Percentiles rank a stretch among this genome's conserved stretches.
Evolutionary conservation across 2,888 invertebrate genomes (phyloP).

Genomic region (Caenorhabditis sp.): DNA sequence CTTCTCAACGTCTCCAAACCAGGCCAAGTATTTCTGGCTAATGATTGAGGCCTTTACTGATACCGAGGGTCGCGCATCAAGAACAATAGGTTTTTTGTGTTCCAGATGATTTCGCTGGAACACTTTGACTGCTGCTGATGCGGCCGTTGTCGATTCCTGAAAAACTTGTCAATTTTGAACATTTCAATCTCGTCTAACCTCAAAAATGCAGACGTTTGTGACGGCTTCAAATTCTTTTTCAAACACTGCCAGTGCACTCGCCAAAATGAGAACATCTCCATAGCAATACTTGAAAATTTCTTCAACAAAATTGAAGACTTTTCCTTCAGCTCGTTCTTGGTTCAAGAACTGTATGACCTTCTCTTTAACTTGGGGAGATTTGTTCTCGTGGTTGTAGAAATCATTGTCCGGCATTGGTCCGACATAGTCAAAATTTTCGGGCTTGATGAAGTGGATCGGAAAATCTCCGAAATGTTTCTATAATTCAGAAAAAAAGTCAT

Average conservation of each 20-base stretch:
- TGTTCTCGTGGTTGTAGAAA: neutral
- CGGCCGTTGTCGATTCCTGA: slow-evolving; percentile 7
- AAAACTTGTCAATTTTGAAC: neutral
- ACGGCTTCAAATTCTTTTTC: neutral
- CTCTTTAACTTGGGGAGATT: neutral
- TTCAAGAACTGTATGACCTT: neutral
- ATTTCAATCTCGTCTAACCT: neutral
- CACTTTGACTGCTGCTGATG: slow-evolving; percentile 6
- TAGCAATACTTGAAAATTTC: neutral
- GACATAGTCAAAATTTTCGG: neutral
- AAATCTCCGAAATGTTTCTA: neutral
- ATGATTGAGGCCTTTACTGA: neutral
- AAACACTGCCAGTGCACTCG: neutral
- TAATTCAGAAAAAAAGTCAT: too few relatives aligned
- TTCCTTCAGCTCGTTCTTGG: neutral
- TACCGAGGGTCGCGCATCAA: neutral
- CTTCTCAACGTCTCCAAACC: neutral
- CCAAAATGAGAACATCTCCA: neutral
- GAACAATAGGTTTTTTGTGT: neutral
- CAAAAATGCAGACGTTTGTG: neutral
- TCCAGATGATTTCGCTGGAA: slow-evolving; percentile 4
- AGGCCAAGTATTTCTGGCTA: slow-evolving; percentile 9
- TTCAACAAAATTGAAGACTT: neutral
- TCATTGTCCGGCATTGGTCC: neutral
- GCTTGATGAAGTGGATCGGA: neutral